phyloP scores from a whole-genome alignment of 2,797 vertebrate species.

The Aselliscus stoliczkanus region DNA sequence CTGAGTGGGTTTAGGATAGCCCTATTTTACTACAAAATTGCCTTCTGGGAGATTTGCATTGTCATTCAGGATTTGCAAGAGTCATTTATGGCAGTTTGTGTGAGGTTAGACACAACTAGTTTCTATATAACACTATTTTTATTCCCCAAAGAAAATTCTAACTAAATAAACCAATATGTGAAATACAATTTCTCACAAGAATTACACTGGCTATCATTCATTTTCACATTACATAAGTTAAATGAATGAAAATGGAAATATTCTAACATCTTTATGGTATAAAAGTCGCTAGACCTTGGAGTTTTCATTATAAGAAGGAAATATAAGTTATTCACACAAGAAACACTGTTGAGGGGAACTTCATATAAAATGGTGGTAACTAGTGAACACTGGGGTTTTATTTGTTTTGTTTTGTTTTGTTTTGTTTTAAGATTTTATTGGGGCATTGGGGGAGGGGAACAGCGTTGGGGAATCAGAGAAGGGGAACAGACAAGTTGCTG shows the following conservation, averaged over 20 bases:
- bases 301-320: conserved; percentile 57
- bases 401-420: no score
- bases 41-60: neutral
- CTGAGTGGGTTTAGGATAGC: neutral
- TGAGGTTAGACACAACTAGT: conserved; percentile 38
- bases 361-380: conserved; percentile 13
- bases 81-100: conserved; percentile 27
- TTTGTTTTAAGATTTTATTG: no score
- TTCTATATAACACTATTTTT: conserved; percentile 40
- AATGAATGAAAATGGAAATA: neutral
- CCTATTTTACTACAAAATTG: neutral
- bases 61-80: conserved; percentile 24
- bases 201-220: conserved; percentile 32
- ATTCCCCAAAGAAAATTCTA: conserved; percentile 60
- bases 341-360: conserved; percentile 7
- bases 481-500: no score
- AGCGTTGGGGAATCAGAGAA: no score
- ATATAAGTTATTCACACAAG: conserved; percentile 47
- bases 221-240: conserved; percentile 58
- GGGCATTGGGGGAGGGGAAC: no score
- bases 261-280: conserved; percentile 31
- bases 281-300: neutral
- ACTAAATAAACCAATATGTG: conserved; percentile 57
- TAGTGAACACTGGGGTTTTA: neutral
- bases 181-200: conserved; percentile 63